A percentile compares a stretch with the other conserved stretches of the same genome.
Conservation (phyloP, 2,797 vertebrate species). For the Eulemur albifrons region DNA sequence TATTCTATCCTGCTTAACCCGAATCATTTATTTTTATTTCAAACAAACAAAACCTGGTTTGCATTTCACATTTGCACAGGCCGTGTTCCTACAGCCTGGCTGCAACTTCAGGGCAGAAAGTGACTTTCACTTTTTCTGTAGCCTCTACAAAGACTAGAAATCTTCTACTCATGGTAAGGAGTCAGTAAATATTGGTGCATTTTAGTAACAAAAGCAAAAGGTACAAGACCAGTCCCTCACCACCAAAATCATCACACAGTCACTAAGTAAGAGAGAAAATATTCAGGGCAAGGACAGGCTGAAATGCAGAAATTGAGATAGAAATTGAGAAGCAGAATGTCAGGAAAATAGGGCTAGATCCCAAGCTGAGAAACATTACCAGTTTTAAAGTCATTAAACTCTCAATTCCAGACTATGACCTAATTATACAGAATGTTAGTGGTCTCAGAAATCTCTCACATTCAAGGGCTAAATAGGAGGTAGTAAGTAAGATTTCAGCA, state of each 20-base stretch:
- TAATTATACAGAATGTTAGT: not conserved
- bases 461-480: not conserved
- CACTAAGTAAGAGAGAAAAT: not conserved
- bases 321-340: not conserved
- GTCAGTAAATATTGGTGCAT: not conserved
- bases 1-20: not conserved
- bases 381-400: not conserved
- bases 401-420: not conserved
- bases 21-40: not conserved
- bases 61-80: not conserved
- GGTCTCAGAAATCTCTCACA: not conserved
- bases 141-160: not conserved
- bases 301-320: not conserved
- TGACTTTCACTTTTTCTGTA: not conserved
- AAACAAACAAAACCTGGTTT: not conserved
- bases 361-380: not conserved
- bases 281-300: too few species aligned
- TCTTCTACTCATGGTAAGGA: fast-evolving
- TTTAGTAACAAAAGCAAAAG: not conserved
- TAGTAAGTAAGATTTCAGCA: not conserved
- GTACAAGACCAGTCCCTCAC: not conserved
- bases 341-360: too few species aligned
- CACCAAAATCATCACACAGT: not conserved
- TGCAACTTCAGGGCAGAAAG: not conserved
- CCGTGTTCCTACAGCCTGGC: not conserved